Conservation (phyloP, 2,888 invertebrate genomes). For the Xestia xanthographa region DNA sequence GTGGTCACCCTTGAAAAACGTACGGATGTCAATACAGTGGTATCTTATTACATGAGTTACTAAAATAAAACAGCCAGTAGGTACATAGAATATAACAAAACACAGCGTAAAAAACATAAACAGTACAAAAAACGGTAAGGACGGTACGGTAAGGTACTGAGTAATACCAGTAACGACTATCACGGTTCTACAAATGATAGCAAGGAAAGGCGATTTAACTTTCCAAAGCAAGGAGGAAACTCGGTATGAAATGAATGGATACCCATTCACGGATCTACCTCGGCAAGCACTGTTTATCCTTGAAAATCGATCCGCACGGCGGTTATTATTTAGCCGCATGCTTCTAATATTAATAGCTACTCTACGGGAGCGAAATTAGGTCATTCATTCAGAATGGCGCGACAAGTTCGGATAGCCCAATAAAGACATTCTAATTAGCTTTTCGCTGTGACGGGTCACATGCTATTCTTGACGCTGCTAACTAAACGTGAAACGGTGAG, state of each 20-base stretch:
- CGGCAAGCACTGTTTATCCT: neutral
- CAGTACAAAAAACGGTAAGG: too few species aligned
- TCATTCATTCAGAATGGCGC: slow-evolving; percentile 4
- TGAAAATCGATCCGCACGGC: neutral
- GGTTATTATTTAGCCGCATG: neutral
- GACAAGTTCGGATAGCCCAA: neutral
- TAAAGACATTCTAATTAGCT: slow-evolving; percentile 24
- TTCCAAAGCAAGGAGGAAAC: neutral
- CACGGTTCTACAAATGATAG: neutral
- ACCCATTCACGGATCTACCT: neutral
- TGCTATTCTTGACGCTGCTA: slow-evolving; percentile 2
- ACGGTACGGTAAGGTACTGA: too few species aligned
- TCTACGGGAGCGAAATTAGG: slow-evolving; percentile 3
- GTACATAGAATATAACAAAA: too few species aligned
- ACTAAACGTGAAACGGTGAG: neutral
- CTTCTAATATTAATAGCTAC: slow-evolving; percentile 20
- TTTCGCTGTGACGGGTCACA: neutral
- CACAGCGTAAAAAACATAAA: too few species aligned
- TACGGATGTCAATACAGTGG: too few species aligned
- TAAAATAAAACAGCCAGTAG: too few species aligned
- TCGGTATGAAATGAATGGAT: neutral
- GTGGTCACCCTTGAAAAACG: too few species aligned
- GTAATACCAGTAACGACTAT: neutral
- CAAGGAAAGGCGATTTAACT: neutral
- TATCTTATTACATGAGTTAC: too few species aligned